Percentiles rank a stretch among this genome's conserved stretches.
These are phyloP conservation scores for Eretmocerus hayati DNA, from an alignment of 2,888 invertebrate genomes.

Conservation along the genomic window DNA sequence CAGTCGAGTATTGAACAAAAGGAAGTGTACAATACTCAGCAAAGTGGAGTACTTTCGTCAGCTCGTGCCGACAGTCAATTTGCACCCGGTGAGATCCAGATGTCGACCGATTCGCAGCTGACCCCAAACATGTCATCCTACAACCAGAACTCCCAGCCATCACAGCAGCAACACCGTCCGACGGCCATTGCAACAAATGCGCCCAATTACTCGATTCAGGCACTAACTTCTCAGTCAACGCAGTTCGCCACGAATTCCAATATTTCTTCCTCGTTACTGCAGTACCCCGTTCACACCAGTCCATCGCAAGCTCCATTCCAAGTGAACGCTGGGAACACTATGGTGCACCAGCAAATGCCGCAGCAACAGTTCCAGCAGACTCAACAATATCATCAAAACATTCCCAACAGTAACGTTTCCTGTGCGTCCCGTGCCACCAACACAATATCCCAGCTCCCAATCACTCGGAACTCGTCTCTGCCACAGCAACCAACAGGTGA, in stretches of 20 bases:
- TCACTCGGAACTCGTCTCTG: too few relatives aligned
- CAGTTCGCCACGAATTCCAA: conserved; percentile 38
- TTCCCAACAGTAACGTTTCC: conserved; percentile 10
- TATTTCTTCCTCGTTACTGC: conserved; percentile 21
- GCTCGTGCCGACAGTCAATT: conserved; percentile 7
- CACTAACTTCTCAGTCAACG: conserved; percentile 37
- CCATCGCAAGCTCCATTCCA: conserved; percentile 19
- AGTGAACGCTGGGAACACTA: conserved; percentile 2
- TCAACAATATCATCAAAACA: conserved; percentile 5
- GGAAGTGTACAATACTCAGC: too few relatives aligned
- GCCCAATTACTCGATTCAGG: conserved; percentile 31
- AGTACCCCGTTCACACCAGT: conserved; percentile 22
- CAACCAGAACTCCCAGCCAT: conserved; percentile 1
- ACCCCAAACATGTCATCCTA: conserved; percentile 13
- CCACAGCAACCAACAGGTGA: conserved; percentile 7
- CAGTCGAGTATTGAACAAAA: too few relatives aligned
- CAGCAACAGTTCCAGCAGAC: conserved; percentile 12
- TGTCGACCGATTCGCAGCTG: conserved; percentile 10
- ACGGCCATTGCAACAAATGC: conserved; percentile 18
- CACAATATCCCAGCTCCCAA: too few relatives aligned
- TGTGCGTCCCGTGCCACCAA: too few relatives aligned
- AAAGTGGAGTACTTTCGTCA: too few relatives aligned
- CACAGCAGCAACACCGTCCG: background rate
- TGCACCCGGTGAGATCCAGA: conserved; percentile 6
- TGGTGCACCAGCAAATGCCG: conserved; percentile 22